Evolutionary conservation across 2,113 vertebrate genomes (phyloP), one percentile per base, ranked within the genome.

Genomic region (Globicephala melas): DNA sequence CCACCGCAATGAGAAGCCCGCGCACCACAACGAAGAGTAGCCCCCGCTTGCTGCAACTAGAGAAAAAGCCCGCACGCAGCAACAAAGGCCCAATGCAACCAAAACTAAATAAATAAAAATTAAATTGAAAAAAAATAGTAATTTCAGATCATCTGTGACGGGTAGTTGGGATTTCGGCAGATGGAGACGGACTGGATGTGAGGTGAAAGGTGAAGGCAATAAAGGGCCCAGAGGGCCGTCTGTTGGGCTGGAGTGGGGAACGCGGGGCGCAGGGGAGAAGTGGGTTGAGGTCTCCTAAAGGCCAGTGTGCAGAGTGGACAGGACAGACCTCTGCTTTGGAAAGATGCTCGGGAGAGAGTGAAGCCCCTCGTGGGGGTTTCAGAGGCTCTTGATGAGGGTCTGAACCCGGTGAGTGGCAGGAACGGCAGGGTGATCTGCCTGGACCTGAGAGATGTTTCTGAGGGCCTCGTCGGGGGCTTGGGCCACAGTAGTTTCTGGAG

Each of bases 191-290:
- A 50, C 4, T 91, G 10, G 9, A 6, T 31, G 38, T 70, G 70
- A 84, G 14, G 17, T n/a, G n/a, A 76, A 25, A 6, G 55, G 2
- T 28, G 1, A 14, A 73, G 13, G 53, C 36, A 47, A n/a, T 18
- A 38, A n/a, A 71, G 12, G 71, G 3, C 8, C 38, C 33, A n/a
- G 70, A 18, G 62, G 44, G 15, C 10, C 9, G 8, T 38, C 3
- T 58, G 18, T 13, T 44, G 20, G 70, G 13, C 68, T 79, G 12
- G 7, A 17, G 13, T 3, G 7, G 3, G 41, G 44, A 80, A 67
- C 7, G 7, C 1, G 31, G 55, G 70, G 23, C 3, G 4, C 0
- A 0, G 20, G 2, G 14, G 13, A 3, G 73, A 20, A 6, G 2
- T 17, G 9, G 17, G 5, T 1, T 31, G n/a, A 17, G 10, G 26